phyloP scores from a whole-genome alignment of 2,797 vertebrate genomes.

The Scomberomorus guttatus region DNA sequence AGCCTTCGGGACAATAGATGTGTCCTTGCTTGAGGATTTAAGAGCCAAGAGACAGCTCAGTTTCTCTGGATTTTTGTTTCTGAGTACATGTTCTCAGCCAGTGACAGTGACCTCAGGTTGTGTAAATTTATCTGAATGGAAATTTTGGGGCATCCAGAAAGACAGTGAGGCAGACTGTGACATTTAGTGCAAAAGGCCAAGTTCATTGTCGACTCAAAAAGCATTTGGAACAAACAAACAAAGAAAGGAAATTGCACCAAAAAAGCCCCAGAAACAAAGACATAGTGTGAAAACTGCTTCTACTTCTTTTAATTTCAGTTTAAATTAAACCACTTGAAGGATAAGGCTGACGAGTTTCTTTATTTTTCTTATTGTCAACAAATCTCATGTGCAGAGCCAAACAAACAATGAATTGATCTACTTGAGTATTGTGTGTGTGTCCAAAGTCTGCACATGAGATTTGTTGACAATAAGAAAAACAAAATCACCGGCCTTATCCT shows the following conservation, averaged over 20 bases:
- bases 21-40: slow-evolving; percentile 11
- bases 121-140: background rate
- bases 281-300: background rate
- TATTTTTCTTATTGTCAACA: no score
- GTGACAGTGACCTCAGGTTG: background rate
- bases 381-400: no score
- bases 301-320: background rate
- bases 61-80: slow-evolving; percentile 1
- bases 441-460: no score
- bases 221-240: background rate
- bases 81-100: background rate
- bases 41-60: background rate
- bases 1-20: background rate
- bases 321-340: no score
- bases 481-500: no score
- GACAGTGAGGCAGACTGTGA: background rate
- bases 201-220: background rate
- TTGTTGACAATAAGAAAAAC: no score
- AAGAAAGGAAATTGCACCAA: background rate
- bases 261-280: background rate
- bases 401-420: no score
- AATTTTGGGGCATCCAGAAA: background rate
- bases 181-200: background rate
- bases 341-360: no score
- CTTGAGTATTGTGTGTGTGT: no score